Percentiles rank a stretch among this genome's conserved stretches.
Conservation (phyloP, 2,797 vertebrate genomes). For the Heteromormyrus szaboi region DNA sequence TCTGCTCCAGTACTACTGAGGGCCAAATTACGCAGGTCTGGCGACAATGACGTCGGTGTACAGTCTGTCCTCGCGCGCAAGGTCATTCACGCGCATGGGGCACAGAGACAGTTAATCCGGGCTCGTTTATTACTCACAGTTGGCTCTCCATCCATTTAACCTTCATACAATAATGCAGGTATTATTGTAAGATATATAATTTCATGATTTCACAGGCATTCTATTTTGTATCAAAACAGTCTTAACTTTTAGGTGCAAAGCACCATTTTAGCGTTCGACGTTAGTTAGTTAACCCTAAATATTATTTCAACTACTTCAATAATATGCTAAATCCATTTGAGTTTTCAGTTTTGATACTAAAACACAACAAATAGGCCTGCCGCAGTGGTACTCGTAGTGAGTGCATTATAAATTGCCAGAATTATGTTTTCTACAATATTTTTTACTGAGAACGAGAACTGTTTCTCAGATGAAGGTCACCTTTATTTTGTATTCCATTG, state of each 20-base stretch:
- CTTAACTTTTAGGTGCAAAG: not conserved
- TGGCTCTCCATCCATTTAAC: conserved; percentile 5
- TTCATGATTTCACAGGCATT: not conserved
- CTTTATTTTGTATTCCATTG: not conserved
- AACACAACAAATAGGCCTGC: not conserved
- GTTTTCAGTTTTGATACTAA: not conserved
- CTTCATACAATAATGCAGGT: not conserved
- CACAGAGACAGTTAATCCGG: conserved; percentile 39
- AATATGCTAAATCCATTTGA: not conserved
- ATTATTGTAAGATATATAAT: not conserved
- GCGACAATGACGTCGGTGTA: conserved; percentile 55
- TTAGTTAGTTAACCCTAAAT: not conserved
- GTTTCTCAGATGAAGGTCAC: not conserved
- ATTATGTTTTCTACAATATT: not conserved
- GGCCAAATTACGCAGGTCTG: conserved; percentile 27
- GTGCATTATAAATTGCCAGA: not conserved
- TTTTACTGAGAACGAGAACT: not conserved
- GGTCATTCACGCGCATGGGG: conserved; percentile 62
- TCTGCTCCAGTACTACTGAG: conserved; percentile 23
- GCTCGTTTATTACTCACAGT: not conserved
- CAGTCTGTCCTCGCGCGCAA: conserved; percentile 62
- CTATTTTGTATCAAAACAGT: not conserved
- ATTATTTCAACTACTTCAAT: not conserved
- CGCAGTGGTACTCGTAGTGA: not conserved
- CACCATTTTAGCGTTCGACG: not conserved